These are phyloP conservation scores for Helicolenus hilgendorfi DNA, from an alignment of 2,797 vertebrate genomes.

Conservation along the genomic window DNA sequence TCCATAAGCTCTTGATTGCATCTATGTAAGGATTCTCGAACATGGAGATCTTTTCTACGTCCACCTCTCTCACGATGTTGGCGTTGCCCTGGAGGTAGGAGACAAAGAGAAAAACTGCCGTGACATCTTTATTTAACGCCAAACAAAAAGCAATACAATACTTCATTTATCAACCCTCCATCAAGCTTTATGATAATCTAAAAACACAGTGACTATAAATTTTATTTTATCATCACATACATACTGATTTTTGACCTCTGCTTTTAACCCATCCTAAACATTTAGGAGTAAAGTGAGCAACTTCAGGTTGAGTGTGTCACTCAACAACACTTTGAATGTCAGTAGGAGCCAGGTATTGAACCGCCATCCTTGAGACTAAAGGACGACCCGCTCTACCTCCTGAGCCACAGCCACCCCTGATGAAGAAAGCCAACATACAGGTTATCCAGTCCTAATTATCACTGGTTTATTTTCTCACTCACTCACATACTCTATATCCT, in stretches of 20 bases:
- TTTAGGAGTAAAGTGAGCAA: too few relatives aligned
- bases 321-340: too few relatives aligned
- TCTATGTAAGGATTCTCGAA: slow-evolving; percentile 95
- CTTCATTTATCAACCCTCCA: not conserved
- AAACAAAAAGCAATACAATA: not conserved
- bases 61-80: slow-evolving; percentile 95
- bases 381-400: not conserved
- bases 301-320: too few relatives aligned
- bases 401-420: not conserved
- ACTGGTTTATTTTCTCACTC: slow-evolving; percentile 41
- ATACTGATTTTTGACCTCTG: not conserved
- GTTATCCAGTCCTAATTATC: slow-evolving; percentile 50
- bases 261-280: too few relatives aligned
- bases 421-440: slow-evolving; percentile 7
- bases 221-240: not conserved
- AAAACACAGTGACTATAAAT: not conserved
- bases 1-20: slow-evolving; percentile 97
- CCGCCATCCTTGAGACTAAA: not conserved
- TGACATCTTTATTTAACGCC: not conserved
- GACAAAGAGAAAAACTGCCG: not conserved
- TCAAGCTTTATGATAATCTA: not conserved
- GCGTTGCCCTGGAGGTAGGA: slow-evolving; percentile 90
- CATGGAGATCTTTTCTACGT: slow-evolving; percentile 93
- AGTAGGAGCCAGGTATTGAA: fast-evolving
- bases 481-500: slow-evolving; percentile 47